Evolutionary conservation across 1,140 invertebrate species (phyloP).

Genomic region (Anoplophora glabripennis): DNA sequence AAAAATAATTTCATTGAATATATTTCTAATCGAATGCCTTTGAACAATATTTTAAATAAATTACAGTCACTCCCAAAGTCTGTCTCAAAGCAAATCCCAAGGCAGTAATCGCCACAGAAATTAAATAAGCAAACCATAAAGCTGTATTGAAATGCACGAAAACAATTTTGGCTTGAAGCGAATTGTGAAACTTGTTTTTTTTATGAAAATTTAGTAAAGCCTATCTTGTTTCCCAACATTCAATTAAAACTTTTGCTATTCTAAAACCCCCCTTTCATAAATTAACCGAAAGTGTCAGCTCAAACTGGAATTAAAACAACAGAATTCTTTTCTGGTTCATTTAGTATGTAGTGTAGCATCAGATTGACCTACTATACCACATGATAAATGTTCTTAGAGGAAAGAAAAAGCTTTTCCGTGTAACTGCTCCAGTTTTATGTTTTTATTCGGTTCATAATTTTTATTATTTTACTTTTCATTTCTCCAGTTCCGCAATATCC

Average conservation of each 20-base stretch:
- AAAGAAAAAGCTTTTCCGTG: constrained; percentile 24
- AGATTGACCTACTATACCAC: constrained; percentile 3
- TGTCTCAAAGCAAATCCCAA: no score
- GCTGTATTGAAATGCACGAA: constrained; percentile 25
- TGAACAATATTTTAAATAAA: no score
- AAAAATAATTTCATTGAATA: no score
- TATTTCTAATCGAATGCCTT: no score
- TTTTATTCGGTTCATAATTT: constrained; percentile 22
- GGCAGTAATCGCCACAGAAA: not conserved
- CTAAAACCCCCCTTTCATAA: no score
- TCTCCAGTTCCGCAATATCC: constrained; percentile 18
- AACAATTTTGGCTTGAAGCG: constrained; percentile 20
- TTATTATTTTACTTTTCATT: constrained; percentile 17
- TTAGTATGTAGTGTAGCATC: no score
- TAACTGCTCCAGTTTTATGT: constrained; percentile 9
- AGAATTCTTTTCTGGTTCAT: no score
- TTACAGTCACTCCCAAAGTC: no score
- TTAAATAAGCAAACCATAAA: constrained; percentile 28
- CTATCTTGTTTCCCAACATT: constrained; percentile 10
- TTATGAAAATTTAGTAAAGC: constrained; percentile 25
- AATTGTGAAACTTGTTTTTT: constrained; percentile 20
- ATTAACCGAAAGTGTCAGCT: no score
- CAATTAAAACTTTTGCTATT: no score
- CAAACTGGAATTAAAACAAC: no score
- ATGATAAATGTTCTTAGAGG: constrained; percentile 23